Evolutionary conservation across 1,140 invertebrate genomes (phyloP).

Genomic region (Plodia interpunctella): DNA sequence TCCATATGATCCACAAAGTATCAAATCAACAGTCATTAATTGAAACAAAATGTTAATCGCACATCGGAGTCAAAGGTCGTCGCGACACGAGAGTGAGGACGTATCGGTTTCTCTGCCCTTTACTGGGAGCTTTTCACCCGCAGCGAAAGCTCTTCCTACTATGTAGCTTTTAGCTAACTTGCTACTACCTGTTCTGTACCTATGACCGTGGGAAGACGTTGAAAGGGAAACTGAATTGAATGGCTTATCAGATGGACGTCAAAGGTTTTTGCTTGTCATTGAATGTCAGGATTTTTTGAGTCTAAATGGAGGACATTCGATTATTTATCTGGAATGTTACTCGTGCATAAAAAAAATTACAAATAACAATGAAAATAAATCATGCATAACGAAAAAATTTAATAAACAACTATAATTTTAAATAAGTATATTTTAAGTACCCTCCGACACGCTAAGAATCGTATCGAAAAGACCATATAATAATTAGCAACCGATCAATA

Average conservation of each 20-base stretch:
- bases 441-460: too few relatives aligned
- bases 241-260: background rate
- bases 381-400: too few relatives aligned
- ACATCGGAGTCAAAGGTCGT: background rate
- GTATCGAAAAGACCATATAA: too few relatives aligned
- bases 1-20: background rate
- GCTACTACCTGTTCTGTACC: slow-evolving; percentile 5
- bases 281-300: too few relatives aligned
- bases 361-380: too few relatives aligned
- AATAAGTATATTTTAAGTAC: too few relatives aligned
- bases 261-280: too few relatives aligned
- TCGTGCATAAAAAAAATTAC: too few relatives aligned
- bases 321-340: too few relatives aligned
- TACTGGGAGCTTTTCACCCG: slow-evolving; percentile 15
- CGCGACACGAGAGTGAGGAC: slow-evolving; percentile 2
- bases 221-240: background rate
- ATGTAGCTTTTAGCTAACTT: slow-evolving; percentile 21
- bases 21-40: background rate
- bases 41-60: background rate
- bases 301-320: too few relatives aligned
- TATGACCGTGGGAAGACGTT: slow-evolving; percentile 3
- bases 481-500: too few relatives aligned
- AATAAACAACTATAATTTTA: too few relatives aligned
- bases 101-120: slow-evolving; percentile 21
- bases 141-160: slow-evolving; percentile 20